Base-by-base conservation (phyloP, 1,140 invertebrate genomes). In the Drosophila melanica region DNA sequence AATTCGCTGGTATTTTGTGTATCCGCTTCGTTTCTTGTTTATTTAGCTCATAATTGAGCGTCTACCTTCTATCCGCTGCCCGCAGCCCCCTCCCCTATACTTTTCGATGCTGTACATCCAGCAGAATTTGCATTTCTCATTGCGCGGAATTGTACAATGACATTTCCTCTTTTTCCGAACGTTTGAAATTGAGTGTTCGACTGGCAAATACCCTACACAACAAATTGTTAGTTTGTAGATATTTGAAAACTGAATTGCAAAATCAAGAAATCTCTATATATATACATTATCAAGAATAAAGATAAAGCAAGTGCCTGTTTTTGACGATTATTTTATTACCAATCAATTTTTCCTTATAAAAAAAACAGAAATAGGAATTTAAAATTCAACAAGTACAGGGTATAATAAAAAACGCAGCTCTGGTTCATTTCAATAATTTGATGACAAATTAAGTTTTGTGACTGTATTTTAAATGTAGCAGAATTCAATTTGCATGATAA, bases 371-470 rank as follows among this genome's bases (percentile, higher is more conserved):
- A 23, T 23, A 23, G 20, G 3, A 23, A 23, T 3, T 23, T 23
- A 4, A 23, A 23, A 23, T 23, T 23, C 20, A 23, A 23, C 20
- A 23, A 23, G 20, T 23, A 12, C 2, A 63, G 44, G 12, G 35
- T 12, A 69, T 54, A 27, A 54, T 79, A 72, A 51, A 60, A 64
- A 20, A 16, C 20, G 27, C 16, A 12, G 16, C 1, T 30, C 18
- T 45, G 35, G 55, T 44, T 67, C 66, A 77, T 73, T 79, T 77
- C 67, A 79, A 78, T 81, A 78, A 81, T 86, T 81, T 81, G 80
- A 81, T 81, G 81, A 86, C 78, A 73, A 86, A 81, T 86, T 86
- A 81, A 86, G 81, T 69, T 86, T 86, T 74, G 81, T 79, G 75
- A 75, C 71, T 76, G 77, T 78, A 69, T 81, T 80, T 74, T 27